These are phyloP conservation scores for Ceyx margarethae DNA, from an alignment of 2,113 vertebrate species.

Conservation along the genomic window DNA sequence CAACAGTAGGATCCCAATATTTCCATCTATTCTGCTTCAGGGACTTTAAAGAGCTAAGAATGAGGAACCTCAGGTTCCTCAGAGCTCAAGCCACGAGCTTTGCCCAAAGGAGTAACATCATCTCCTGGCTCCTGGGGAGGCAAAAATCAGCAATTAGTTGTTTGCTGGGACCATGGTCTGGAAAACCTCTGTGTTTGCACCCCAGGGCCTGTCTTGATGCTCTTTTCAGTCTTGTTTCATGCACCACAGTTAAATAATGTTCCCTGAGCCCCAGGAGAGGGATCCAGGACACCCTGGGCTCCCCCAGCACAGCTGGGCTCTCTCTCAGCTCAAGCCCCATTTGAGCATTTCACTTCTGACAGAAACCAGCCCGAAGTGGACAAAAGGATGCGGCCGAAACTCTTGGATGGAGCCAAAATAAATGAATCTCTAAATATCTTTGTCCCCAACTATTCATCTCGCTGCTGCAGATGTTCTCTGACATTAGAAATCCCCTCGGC, in stretches of 20 bases:
- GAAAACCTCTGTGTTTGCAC: neutral
- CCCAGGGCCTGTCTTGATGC: neutral
- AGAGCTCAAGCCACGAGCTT: neutral
- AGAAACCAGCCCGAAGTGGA: neutral
- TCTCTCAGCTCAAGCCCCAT: neutral
- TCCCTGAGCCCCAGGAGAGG: neutral
- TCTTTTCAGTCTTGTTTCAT: neutral
- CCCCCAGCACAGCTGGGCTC: rapidly evolving
- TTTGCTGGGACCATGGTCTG: neutral
- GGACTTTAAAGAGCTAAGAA: neutral
- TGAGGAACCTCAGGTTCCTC: neutral
- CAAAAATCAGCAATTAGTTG: neutral
- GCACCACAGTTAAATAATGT: rapidly evolving
- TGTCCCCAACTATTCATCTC: neutral
- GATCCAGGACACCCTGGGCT: rapidly evolving
- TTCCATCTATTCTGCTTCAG: neutral
- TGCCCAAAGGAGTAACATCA: neutral
- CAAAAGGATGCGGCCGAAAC: neutral
- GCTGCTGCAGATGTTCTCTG: neutral
- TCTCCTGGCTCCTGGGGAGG: neutral
- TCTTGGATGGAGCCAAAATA: neutral
- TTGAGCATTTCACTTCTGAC: neutral
- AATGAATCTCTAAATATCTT: neutral
- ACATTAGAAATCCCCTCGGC: neutral
- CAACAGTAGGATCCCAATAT: neutral